Percentiles rank a stretch among this genome's conserved stretches.
Conservation (phyloP, 2,888 invertebrate genomes). For the Azorinus chamasolen region DNA sequence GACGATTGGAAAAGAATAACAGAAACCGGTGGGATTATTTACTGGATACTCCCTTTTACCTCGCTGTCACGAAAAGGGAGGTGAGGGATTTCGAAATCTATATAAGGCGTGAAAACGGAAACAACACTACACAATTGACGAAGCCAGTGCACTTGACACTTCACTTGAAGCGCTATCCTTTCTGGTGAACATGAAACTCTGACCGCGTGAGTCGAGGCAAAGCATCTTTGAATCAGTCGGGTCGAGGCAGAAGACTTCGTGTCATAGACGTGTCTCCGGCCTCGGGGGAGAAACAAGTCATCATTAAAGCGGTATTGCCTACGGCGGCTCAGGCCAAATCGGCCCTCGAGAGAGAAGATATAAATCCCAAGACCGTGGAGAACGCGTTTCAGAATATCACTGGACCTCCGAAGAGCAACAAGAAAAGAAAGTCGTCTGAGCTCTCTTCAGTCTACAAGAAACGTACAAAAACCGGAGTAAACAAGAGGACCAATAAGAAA, state of each 20-base stretch:
- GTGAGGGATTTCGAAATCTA: conserved; percentile 21
- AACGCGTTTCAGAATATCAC: too few relatives aligned
- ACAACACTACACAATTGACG: conserved; percentile 9
- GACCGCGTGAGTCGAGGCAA: conserved; percentile 13
- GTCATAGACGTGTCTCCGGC: conserved; percentile 9
- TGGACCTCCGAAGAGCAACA: not conserved
- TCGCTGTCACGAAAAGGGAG: conserved; percentile 16
- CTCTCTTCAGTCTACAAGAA: not conserved
- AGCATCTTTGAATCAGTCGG: conserved; percentile 15
- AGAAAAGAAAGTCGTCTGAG: not conserved
- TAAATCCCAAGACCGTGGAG: conserved; percentile 1
- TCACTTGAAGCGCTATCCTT: conserved; percentile 46
- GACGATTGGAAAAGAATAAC: conserved; percentile 23
- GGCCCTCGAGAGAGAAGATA: conserved; percentile 6
- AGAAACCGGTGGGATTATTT: conserved; percentile 22
- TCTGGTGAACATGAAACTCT: conserved; percentile 31
- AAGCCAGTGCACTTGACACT: conserved; percentile 28
- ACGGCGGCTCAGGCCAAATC: conserved; percentile 5
- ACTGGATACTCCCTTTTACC: conserved; percentile 18
- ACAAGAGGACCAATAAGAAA: not conserved
- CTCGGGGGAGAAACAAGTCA: not conserved
- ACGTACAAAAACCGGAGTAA: not conserved
- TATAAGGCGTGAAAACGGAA: conserved; percentile 14
- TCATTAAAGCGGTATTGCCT: conserved; percentile 9
- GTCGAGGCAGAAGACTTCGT: not conserved